Conservation (phyloP, 2,113 vertebrate genomes). For the Paedocypris sp. region DNA sequence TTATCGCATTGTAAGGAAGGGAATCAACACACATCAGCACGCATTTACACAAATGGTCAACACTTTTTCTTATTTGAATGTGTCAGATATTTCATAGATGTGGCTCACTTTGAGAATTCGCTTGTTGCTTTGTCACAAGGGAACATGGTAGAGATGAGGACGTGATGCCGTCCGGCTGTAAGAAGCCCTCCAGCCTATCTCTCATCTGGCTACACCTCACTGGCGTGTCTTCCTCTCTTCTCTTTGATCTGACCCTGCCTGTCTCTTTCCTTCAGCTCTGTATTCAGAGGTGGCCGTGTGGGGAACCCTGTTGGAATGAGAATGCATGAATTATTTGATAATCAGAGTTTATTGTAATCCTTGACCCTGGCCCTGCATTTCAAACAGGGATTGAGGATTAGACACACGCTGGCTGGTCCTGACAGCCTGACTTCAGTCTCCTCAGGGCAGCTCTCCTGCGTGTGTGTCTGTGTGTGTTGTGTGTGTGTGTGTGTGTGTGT, state of each 20-base stretch:
- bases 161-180: conserved; percentile 2
- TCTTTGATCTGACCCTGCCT: conserved; percentile 25
- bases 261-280: conserved; percentile 28
- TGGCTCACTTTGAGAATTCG: conserved; percentile 10
- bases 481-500: conserved; percentile 13
- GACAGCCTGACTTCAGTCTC: conserved; percentile 32
- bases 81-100: conserved; percentile 44
- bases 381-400: conserved; percentile 69
- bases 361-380: conserved; percentile 68
- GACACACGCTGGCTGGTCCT: conserved; percentile 22
- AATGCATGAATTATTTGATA: conserved; percentile 69
- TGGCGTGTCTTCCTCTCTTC: not conserved
- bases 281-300: conserved; percentile 47
- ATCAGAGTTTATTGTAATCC: conserved; percentile 69
- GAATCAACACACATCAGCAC: no score
- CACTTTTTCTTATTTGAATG: conserved; percentile 29
- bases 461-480: conserved; percentile 1
- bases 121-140: conserved; percentile 5
- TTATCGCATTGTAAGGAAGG: no score
- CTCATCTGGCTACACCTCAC: not conserved
- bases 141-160: conserved; percentile 22
- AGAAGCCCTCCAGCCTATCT: not conserved
- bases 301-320: conserved; percentile 52
- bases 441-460: conserved; percentile 25
- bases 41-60: no score